Evolutionary conservation across 1,140 invertebrate genomes (phyloP).

Genomic region (Phortica variegata): DNA sequence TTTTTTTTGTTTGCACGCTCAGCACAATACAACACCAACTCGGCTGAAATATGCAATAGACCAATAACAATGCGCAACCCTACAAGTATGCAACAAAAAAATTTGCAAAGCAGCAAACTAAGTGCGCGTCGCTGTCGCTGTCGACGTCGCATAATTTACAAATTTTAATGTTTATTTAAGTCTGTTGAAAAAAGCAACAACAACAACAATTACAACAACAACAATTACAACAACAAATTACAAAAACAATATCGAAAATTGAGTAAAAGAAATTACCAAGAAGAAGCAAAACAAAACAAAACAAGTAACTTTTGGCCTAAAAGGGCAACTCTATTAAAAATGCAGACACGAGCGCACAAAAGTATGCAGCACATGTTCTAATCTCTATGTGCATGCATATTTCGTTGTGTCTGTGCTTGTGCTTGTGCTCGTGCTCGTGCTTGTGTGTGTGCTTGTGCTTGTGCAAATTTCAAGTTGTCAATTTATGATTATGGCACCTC

Average conservation of each 20-base stretch:
- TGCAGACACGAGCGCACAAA: conserved; percentile 40
- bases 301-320: too few species aligned
- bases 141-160: conserved; percentile 39
- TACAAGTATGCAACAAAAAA: conserved; percentile 9
- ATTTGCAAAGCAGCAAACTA: too few species aligned
- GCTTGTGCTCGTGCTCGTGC: conserved; percentile 27
- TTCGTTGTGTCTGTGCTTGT: conserved; percentile 10
- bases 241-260: too few species aligned
- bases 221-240: too few species aligned
- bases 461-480: conserved; percentile 54
- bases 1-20: conserved; percentile 37
- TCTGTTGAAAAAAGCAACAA: too few species aligned
- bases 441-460: conserved; percentile 14
- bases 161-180: conserved; percentile 10
- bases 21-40: too few species aligned
- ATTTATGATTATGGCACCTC: conserved; percentile 54
- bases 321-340: conserved; percentile 41
- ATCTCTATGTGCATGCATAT: not conserved
- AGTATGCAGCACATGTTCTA: conserved; percentile 4
- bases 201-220: too few species aligned
- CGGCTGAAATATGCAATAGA: conserved; percentile 5
- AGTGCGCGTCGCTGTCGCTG: too few species aligned
- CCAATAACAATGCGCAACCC: not conserved
- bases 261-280: too few species aligned
- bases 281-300: too few species aligned